Evolutionary conservation across 2,113 vertebrate species (phyloP).

Genomic region (Carlito syrichta): DNA sequence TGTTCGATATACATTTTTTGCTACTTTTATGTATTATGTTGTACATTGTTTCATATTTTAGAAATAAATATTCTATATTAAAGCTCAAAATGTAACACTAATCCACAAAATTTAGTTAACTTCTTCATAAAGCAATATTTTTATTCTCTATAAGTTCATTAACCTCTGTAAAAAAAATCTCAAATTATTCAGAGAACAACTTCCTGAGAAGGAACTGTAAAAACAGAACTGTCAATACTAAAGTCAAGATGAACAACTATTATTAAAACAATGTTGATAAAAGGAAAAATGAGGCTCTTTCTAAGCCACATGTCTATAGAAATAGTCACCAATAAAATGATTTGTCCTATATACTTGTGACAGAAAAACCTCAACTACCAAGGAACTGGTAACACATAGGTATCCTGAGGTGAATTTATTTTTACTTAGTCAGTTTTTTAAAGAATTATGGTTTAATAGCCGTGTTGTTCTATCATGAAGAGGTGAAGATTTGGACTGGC

Average conservation of each 20-base stretch:
- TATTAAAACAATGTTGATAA: slow-evolving; percentile 38
- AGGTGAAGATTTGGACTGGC: slow-evolving; percentile 8
- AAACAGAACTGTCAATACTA: slow-evolving; percentile 45
- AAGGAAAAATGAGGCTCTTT: slow-evolving; percentile 71
- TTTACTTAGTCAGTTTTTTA: slow-evolving; percentile 49
- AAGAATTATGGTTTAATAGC: slow-evolving; percentile 62
- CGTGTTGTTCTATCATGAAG: slow-evolving; percentile 59
- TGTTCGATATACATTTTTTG: not conserved
- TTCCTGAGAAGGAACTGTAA: slow-evolving; percentile 38
- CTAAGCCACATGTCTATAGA: slow-evolving; percentile 38
- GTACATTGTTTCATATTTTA: not conserved
- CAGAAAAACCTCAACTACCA: slow-evolving; percentile 63
- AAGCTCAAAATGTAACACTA: not conserved
- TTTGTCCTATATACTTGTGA: slow-evolving; percentile 61
- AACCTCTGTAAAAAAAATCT: not conserved
- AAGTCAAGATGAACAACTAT: slow-evolving; percentile 43
- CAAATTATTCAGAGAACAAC: slow-evolving; percentile 32
- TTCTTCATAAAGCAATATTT: not conserved
- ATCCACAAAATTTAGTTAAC: not conserved
- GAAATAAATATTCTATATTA: not conserved
- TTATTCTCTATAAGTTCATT: not conserved
- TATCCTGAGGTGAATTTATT: slow-evolving; percentile 69
- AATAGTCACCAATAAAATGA: slow-evolving; percentile 66
- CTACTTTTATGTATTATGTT: not conserved
- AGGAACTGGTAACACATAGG: not conserved